A percentile compares a stretch with the other conserved stretches of the same genome.
These are phyloP conservation scores for Rhinophrynus dorsalis DNA, from an alignment of 2,797 vertebrate genomes.

Conservation along the genomic window DNA sequence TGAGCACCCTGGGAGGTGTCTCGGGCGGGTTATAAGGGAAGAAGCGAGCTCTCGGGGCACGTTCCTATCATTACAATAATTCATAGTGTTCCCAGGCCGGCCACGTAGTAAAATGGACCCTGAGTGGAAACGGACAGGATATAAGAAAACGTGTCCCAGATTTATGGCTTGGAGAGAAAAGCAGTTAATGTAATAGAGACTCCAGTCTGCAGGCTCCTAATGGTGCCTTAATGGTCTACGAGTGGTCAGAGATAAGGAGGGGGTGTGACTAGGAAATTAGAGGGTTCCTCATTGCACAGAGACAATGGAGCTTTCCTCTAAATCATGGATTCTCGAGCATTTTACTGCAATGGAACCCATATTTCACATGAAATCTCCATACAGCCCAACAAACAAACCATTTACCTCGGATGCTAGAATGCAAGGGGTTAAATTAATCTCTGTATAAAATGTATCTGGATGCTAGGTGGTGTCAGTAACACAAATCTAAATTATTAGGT, in stretches of 20 bases:
- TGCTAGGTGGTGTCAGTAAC: too few species aligned
- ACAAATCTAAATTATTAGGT: too few species aligned
- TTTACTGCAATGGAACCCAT: too few species aligned
- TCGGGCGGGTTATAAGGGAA: background rate
- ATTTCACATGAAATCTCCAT: too few species aligned
- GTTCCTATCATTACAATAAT: background rate
- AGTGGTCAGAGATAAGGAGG: conserved; percentile 17
- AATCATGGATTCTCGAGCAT: too few species aligned
- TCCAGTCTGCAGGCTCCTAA: conserved; percentile 39
- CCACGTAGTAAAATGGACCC: conserved; percentile 11
- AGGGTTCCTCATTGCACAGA: conserved; percentile 16
- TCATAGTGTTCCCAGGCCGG: background rate
- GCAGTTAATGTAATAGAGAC: conserved; percentile 34
- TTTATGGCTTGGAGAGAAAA: conserved; percentile 29
- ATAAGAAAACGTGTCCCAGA: conserved; percentile 32
- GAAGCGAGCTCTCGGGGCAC: background rate
- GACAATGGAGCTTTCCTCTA: too few species aligned
- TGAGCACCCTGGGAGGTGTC: background rate
- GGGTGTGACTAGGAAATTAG: conserved; percentile 13
- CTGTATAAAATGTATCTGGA: too few species aligned
- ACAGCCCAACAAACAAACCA: too few species aligned
- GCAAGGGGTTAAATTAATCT: too few species aligned
- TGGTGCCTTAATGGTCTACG: conserved; percentile 35
- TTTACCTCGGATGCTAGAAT: too few species aligned
- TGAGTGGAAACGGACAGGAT: conserved; percentile 4